phyloP scores from a whole-genome alignment of 1,140 invertebrate genomes.

The Ceratosolen solmsi region DNA sequence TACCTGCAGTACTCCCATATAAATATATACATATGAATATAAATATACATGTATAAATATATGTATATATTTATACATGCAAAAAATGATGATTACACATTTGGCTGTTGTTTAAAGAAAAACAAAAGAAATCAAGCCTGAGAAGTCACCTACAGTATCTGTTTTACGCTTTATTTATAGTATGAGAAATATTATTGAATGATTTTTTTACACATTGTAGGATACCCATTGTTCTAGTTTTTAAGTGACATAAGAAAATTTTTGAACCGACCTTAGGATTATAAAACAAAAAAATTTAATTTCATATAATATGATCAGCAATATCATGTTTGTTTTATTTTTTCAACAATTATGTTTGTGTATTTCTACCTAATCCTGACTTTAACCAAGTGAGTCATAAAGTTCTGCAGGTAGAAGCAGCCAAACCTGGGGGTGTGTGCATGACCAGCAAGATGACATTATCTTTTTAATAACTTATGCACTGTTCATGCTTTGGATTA shows the following conservation, averaged over 20 bases:
- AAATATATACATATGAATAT: slow-evolving; percentile 58
- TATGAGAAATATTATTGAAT: slow-evolving; percentile 47
- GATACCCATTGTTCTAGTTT: slow-evolving; percentile 61
- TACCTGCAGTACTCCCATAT: slow-evolving; percentile 65
- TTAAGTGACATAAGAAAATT: slow-evolving; percentile 56
- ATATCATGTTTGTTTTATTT: slow-evolving; percentile 63
- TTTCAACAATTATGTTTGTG: slow-evolving; percentile 62
- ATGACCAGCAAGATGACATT: slow-evolving; percentile 27
- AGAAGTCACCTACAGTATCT: slow-evolving; percentile 53
- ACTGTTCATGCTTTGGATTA: slow-evolving; percentile 21
- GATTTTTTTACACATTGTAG: slow-evolving; percentile 57
- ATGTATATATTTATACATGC: slow-evolving; percentile 49
- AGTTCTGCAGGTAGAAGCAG: slow-evolving; percentile 42
- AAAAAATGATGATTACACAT: slow-evolving; percentile 42
- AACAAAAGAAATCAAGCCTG: slow-evolving; percentile 47
- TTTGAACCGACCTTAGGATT: slow-evolving; percentile 43
- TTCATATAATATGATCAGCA: slow-evolving; percentile 52
- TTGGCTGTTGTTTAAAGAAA: slow-evolving; percentile 47
- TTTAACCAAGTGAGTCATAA: slow-evolving; percentile 29
- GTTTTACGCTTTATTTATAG: slow-evolving; percentile 49
- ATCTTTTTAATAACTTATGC: slow-evolving; percentile 28
- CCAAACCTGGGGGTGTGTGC: slow-evolving; percentile 24
- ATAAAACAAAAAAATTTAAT: slow-evolving; percentile 31
- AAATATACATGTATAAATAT: slow-evolving; percentile 56
- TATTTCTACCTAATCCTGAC: slow-evolving; percentile 63